Conservation (phyloP, 2,888 invertebrate genomes). For the Helobdella robusta region DNA sequence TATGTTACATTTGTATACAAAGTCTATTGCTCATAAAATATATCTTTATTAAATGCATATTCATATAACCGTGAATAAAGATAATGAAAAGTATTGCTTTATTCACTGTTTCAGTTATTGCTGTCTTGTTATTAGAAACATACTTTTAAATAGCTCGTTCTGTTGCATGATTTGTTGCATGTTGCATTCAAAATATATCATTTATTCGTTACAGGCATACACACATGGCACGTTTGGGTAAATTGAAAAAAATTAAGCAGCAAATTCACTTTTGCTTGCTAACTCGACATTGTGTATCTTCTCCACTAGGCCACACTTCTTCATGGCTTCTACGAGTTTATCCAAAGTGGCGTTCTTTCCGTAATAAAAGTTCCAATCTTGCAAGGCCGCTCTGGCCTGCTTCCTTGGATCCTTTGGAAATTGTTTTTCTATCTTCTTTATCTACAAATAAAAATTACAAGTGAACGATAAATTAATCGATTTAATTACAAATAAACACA, state of each 20-base stretch:
- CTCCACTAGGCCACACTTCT: constrained; percentile 33
- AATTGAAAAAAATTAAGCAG: neutral
- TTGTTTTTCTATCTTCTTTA: constrained; percentile 19
- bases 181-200: neutral
- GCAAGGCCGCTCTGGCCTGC: constrained; percentile 31
- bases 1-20: too few species aligned
- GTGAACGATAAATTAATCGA: too few species aligned
- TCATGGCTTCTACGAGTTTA: constrained; percentile 31
- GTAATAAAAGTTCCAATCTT: constrained; percentile 33
- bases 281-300: constrained; percentile 26
- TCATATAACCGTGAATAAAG: too few species aligned
- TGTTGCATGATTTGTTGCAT: too few species aligned
- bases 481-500: too few species aligned
- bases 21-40: too few species aligned
- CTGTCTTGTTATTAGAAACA: too few species aligned
- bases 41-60: too few species aligned
- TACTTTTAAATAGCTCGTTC: neutral
- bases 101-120: too few species aligned
- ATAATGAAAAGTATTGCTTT: too few species aligned
- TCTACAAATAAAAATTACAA: too few species aligned
- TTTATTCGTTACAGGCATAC: neutral
- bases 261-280: constrained; percentile 17
- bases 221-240: too few species aligned
- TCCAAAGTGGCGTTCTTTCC: constrained; percentile 31
- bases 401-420: constrained; percentile 24